These are phyloP conservation scores for Peribatodes rhomboidaria DNA, from an alignment of 2,888 invertebrate species.

Conservation along the genomic window DNA sequence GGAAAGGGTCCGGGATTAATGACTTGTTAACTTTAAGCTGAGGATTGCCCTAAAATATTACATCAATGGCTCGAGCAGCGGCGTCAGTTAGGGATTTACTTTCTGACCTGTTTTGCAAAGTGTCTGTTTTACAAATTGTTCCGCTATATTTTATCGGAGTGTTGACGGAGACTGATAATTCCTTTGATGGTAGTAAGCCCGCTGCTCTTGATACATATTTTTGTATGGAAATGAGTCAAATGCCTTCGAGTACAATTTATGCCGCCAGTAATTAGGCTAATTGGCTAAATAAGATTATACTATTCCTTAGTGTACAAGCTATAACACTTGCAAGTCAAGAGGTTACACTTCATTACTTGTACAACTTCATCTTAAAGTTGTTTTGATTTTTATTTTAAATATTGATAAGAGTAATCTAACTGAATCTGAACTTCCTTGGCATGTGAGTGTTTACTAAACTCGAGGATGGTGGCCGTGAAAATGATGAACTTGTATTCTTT, in stretches of 20 bases:
- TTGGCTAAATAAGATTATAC: not conserved
- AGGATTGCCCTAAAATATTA: slow-evolving; percentile 44
- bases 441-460: too few relatives aligned
- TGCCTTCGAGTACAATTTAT: not conserved
- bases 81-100: slow-evolving; percentile 36
- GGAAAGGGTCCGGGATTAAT: slow-evolving; percentile 49
- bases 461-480: too few relatives aligned
- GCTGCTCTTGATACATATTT: slow-evolving; percentile 12
- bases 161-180: slow-evolving; percentile 16
- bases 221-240: not conserved
- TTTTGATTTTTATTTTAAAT: too few relatives aligned
- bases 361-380: too few relatives aligned
- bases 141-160: slow-evolving; percentile 12
- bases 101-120: slow-evolving; percentile 33
- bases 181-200: slow-evolving; percentile 21
- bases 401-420: too few relatives aligned
- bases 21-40: slow-evolving; percentile 49
- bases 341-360: too few relatives aligned
- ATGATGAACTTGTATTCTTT: too few relatives aligned
- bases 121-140: slow-evolving; percentile 31
- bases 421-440: too few relatives aligned
- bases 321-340: too few relatives aligned
- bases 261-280: not conserved
- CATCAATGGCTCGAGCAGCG: slow-evolving; percentile 32
- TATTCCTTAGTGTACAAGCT: too few relatives aligned